Conservation (phyloP, 1,140 invertebrate species). For the Globodera ellingtonae region DNA sequence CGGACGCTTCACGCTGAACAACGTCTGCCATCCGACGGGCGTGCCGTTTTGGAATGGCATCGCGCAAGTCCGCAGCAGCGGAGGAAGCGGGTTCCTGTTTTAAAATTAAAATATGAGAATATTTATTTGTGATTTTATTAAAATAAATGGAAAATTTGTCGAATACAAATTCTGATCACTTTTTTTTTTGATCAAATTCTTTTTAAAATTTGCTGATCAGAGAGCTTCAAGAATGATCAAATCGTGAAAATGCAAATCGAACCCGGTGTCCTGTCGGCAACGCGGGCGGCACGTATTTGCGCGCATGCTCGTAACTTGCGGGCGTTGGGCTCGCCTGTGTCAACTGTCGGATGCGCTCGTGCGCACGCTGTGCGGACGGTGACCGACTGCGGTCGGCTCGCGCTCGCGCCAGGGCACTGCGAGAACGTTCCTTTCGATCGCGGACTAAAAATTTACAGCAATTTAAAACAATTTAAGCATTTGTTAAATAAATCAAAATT, state of each 20-base stretch:
- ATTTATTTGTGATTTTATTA: neutral
- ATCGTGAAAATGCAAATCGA: neutral
- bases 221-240: no score
- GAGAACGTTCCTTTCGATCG: neutral
- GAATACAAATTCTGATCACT: no score
- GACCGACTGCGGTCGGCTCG: constrained; percentile 15
- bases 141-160: neutral
- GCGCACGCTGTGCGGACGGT: constrained; percentile 44
- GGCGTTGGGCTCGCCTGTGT: constrained; percentile 56
- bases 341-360: constrained; percentile 42
- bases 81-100: neutral
- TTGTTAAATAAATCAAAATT: no score
- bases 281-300: constrained; percentile 57
- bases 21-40: constrained; percentile 45
- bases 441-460: neutral
- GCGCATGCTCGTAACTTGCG: constrained; percentile 57
- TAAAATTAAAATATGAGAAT: no score
- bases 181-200: no score
- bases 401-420: neutral
- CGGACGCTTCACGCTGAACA: constrained; percentile 41
- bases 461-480: neutral
- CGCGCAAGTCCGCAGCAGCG: constrained; percentile 9
- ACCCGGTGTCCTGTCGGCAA: constrained; percentile 58
- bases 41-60: constrained; percentile 40
- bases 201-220: no score